phyloP scores from a whole-genome alignment of 2,797 vertebrate species.

The Alfaro cultratus region DNA sequence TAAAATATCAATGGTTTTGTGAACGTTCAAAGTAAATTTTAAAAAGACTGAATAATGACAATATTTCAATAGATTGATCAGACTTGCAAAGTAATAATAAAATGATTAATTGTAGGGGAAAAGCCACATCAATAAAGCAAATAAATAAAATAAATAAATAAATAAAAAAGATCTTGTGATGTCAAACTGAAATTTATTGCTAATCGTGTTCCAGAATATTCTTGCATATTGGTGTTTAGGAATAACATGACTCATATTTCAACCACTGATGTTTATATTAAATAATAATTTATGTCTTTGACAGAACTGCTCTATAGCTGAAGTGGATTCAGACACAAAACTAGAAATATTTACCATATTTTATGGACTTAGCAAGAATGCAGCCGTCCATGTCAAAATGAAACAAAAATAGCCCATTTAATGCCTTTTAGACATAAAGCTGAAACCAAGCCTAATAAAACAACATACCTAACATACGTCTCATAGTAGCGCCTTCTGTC shows the following conservation, averaged over 20 bases:
- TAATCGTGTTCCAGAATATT: neutral
- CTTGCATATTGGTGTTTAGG: neutral
- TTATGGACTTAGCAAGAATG: conserved; percentile 53
- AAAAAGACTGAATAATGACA: neutral
- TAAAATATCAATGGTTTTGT: neutral
- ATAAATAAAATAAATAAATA: neutral
- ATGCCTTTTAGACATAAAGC: conserved; percentile 44
- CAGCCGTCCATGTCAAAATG: conserved; percentile 52
- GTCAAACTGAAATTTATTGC: neutral
- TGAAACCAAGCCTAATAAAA: conserved; percentile 84
- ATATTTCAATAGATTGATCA: neutral
- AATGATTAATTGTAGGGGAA: neutral
- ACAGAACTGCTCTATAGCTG: conserved; percentile 22
- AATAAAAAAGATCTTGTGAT: neutral
- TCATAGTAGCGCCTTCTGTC: conserved; percentile 99
- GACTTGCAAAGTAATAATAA: neutral
- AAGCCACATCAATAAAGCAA: neutral
- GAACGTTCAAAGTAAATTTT: neutral
- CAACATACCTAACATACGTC: conserved; percentile 97
- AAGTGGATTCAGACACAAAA: conserved; percentile 18
- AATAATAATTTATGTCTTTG: conserved; percentile 12
- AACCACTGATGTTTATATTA: conserved; percentile 41
- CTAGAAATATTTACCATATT: conserved; percentile 52
- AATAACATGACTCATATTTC: conserved; percentile 36
- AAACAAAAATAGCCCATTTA: conserved; percentile 35